These are phyloP conservation scores for Upupa epops DNA, from an alignment of 2,113 vertebrate species.

Conservation along the genomic window DNA sequence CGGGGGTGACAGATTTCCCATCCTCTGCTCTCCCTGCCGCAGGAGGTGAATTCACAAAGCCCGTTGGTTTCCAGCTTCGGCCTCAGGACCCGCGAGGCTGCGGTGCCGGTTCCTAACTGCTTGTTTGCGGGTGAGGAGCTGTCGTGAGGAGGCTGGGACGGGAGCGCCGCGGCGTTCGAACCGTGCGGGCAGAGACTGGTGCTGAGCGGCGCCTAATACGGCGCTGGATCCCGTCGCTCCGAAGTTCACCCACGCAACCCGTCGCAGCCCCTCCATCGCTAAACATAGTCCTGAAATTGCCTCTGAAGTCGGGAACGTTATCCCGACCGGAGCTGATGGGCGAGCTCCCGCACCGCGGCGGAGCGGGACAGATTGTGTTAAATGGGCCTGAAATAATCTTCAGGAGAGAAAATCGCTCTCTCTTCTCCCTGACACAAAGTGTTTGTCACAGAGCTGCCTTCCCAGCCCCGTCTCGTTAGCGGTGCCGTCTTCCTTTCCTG, in stretches of 20 bases:
- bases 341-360: conserved; percentile 62
- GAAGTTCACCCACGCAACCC: conserved; percentile 52
- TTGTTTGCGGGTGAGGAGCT: conserved; percentile 57
- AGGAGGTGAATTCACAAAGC: conserved; percentile 44
- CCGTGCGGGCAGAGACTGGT: not conserved
- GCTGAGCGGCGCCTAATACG: not conserved
- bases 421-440: conserved; percentile 79
- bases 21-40: no score
- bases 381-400: conserved; percentile 91
- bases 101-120: conserved; percentile 51
- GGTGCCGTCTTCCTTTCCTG: conserved; percentile 74
- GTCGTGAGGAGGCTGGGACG: not conserved
- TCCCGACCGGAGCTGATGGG: conserved; percentile 61
- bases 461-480: conserved; percentile 78
- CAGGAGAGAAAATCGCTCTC: conserved; percentile 79
- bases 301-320: conserved; percentile 65
- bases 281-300: conserved; percentile 74
- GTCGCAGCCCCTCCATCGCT: conserved; percentile 54
- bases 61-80: conserved; percentile 58
- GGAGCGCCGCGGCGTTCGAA: not conserved
- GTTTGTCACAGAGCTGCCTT: conserved; percentile 78
- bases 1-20: no score
- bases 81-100: conserved; percentile 37
- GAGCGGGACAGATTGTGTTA: conserved; percentile 89
- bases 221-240: conserved; percentile 46